Evolutionary conservation across 2,113 vertebrate species (phyloP).

Genomic region (Sander vitreus): DNA sequence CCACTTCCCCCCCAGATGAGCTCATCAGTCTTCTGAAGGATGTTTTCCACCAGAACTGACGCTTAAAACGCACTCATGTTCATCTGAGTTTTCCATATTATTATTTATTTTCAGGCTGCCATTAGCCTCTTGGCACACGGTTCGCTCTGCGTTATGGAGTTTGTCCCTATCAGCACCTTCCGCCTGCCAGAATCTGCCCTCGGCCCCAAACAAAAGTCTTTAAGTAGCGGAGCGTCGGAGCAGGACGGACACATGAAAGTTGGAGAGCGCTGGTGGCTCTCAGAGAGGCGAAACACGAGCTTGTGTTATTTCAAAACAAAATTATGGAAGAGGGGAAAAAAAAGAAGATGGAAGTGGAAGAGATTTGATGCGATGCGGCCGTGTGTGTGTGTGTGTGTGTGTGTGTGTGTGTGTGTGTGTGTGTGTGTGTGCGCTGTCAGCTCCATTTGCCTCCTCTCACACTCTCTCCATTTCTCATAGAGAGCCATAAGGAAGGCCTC

Average conservation of each 20-base stretch:
- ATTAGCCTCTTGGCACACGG: constrained; percentile 73
- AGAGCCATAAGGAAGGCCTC: constrained; percentile 76
- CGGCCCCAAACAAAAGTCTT: constrained; percentile 66
- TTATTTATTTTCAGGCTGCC: constrained; percentile 31
- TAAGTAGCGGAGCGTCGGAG: constrained; percentile 52
- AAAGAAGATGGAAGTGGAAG: constrained; percentile 47
- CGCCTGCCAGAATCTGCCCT: constrained; percentile 73
- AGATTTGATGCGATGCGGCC: not conserved
- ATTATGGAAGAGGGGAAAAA: constrained; percentile 59
- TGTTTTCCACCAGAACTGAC: constrained; percentile 42
- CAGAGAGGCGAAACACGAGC: constrained; percentile 76
- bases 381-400: constrained; percentile 30
- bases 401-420: constrained; percentile 41
- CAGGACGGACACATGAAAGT: constrained; percentile 71
- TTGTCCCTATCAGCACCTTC: constrained; percentile 81
- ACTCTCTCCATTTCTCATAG: constrained; percentile 75
- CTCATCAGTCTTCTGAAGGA: constrained; percentile 34
- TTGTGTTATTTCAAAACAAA: constrained; percentile 80
- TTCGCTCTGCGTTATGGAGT: constrained; percentile 69
- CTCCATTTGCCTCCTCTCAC: constrained; percentile 80
- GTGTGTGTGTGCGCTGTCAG: constrained; percentile 62
- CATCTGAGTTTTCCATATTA: not conserved
- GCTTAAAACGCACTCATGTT: constrained; percentile 36
- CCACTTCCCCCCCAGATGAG: not conserved
- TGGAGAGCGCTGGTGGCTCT: constrained; percentile 63